Percentiles rank a stretch among this genome's conserved stretches.
phyloP scores from a whole-genome alignment of 1,140 invertebrate species.

The Listronotus oregonensis region DNA sequence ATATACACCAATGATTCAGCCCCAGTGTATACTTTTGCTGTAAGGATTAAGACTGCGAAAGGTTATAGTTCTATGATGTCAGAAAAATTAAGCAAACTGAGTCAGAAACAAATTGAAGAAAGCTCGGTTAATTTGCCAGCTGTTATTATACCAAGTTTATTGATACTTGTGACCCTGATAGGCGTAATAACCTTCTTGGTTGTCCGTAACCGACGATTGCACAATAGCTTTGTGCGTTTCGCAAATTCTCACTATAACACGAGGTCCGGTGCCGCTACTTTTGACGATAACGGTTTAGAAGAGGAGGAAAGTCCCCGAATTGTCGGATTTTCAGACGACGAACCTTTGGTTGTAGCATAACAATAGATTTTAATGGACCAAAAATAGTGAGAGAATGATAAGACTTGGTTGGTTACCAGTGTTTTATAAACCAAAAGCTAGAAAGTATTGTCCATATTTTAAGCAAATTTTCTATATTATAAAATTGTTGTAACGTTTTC shows the following conservation, averaged over 20 bases:
- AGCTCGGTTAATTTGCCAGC: conserved; percentile 36
- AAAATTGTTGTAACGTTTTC: conserved; percentile 36
- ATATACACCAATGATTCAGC: conserved; percentile 60
- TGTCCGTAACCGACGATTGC: conserved; percentile 73
- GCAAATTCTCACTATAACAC: conserved; percentile 87
- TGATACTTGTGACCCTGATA: conserved; percentile 58
- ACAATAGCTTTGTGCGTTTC: conserved; percentile 79
- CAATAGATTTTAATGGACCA: conserved; percentile 4
- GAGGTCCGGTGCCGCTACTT: conserved; percentile 81
- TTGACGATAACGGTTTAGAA: conserved; percentile 73
- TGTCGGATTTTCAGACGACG: conserved; percentile 90
- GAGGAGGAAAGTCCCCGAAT: conserved; percentile 86
- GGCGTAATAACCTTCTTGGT: conserved; percentile 67
- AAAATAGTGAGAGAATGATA: conserved; percentile 10
- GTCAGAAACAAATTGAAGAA: conserved; percentile 14
- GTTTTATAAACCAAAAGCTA: conserved; percentile 14
- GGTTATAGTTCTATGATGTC: conserved; percentile 70
- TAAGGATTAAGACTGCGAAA: conserved; percentile 64
- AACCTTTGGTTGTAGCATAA: conserved; percentile 88
- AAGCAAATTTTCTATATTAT: conserved; percentile 26
- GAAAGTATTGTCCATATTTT: conserved; percentile 40
- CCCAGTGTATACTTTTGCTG: conserved; percentile 67
- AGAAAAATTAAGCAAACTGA: conserved; percentile 53
- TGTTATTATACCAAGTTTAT: conserved; percentile 47
- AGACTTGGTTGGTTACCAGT: conserved; percentile 31